Base-by-base conservation (phyloP, 2,888 invertebrate species). In the Brachynemurus nebulosus region DNA sequence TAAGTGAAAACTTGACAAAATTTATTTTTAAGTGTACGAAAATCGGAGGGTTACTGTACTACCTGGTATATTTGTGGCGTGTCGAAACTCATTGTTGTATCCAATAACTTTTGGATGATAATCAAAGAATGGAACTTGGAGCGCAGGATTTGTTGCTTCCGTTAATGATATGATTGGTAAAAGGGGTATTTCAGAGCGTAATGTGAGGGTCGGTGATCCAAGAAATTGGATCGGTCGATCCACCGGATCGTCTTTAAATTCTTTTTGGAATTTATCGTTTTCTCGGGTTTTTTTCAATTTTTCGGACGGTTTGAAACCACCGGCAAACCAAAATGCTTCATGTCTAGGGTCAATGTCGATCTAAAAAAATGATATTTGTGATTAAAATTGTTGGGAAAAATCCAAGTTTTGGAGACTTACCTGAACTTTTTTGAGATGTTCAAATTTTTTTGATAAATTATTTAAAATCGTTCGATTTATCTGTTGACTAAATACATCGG, bases 251-350 rank as follows among this genome's bases (percentile, higher is more conserved):
- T 76, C 52, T 2, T 63, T 62, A 18, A 60, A 59, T 1, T 67
- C 57, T 54, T 69, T 68, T 4, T 64, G 55, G 64, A 65, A 27
- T 21, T 54, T 47, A 7, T 55, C 57, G 38, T 65, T 57, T 49
- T 63, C 59, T 46, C 70, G 68, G 50, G 63, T 61, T 48, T 64
- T 65, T 2, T 65, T 54, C 1, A 70, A 59, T 30, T 52, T 55
- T 34, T 60, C 55, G 1, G 78, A 70, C 1, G 78, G 71, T 47
- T 74, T 61, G 51, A 82, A 73, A 42, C 86, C 85, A 42, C 88
- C 88, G 27, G 76, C 74, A 57, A 74, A 73, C 93, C 93, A 95
- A 62, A 84, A 86, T 19, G 90, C 82, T 68, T 90, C 86, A 53
- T 86, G 70, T 16, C 86, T 70, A 3, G 92, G 85, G 49, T 83